Evolutionary conservation across 2,888 invertebrate genomes (phyloP).

Genomic region (Phyllotreta striolata): DNA sequence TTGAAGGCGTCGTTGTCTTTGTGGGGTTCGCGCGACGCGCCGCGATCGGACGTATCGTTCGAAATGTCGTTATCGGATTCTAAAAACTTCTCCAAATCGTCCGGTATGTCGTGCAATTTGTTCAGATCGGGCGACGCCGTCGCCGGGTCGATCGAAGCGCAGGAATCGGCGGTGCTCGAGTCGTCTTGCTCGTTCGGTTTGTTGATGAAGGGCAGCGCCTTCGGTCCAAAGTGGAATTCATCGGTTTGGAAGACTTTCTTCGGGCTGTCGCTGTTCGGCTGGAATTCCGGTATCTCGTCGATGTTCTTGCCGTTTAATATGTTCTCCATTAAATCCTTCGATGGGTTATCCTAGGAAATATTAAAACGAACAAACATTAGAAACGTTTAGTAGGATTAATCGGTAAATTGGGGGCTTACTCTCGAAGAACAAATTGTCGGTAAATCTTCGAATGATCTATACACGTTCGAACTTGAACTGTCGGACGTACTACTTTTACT

Average conservation of each 20-base stretch:
- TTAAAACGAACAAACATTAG: background rate
- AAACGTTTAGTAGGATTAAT: background rate
- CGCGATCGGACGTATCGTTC: conserved; percentile 52
- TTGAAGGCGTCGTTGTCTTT: too few relatives aligned
- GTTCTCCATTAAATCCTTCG: conserved; percentile 57
- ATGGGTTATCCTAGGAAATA: conserved; percentile 50
- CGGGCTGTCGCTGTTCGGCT: conserved; percentile 50
- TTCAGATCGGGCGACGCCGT: conserved; percentile 65
- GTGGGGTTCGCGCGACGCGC: conserved; percentile 52
- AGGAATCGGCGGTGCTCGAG: conserved; percentile 64
- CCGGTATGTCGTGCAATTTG: conserved; percentile 67
- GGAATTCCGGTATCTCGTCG: conserved; percentile 59
- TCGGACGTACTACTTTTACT: background rate
- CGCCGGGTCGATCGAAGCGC: conserved; percentile 36
- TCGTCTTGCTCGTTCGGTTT: conserved; percentile 62
- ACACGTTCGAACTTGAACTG: background rate
- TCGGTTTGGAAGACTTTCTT: conserved; percentile 53
- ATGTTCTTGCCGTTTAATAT: conserved; percentile 60
- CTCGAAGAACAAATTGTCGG: background rate
- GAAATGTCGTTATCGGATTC: conserved; percentile 39
- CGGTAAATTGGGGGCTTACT: conserved; percentile 4
- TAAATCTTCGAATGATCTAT: background rate
- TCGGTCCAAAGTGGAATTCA: conserved; percentile 71
- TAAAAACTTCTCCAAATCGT: conserved; percentile 60
- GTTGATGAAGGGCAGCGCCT: conserved; percentile 63